Evolutionary conservation across 1,140 invertebrate genomes (phyloP).

Genomic region (Drosophila kurseongensis): DNA sequence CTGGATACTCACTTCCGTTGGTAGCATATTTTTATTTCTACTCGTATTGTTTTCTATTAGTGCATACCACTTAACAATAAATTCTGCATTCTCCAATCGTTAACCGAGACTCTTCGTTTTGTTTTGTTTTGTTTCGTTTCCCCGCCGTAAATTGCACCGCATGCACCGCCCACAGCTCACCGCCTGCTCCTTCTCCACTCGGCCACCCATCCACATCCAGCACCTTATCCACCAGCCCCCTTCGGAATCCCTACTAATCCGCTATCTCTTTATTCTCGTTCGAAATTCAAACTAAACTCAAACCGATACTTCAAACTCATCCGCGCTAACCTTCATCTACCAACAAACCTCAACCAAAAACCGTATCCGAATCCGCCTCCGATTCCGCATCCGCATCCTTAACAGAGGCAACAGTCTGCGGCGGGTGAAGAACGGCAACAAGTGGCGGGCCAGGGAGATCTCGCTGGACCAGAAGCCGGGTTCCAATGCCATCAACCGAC

Average conservation of each 20-base stretch:
- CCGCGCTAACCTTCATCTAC: slow-evolving; percentile 62
- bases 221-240: neutral
- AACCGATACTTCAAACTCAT: slow-evolving; percentile 58
- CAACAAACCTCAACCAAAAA: slow-evolving; percentile 27
- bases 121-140: slow-evolving; percentile 48
- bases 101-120: slow-evolving; percentile 62
- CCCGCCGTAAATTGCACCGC: slow-evolving; percentile 19
- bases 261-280: slow-evolving; percentile 58
- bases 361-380: slow-evolving; percentile 18
- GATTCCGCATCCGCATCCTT: slow-evolving; percentile 29
- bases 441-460: slow-evolving; percentile 87
- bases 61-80: slow-evolving; percentile 52
- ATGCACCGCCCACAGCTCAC: slow-evolving; percentile 50
- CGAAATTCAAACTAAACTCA: slow-evolving; percentile 56
- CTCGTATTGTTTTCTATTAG: slow-evolving; percentile 22
- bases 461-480: slow-evolving; percentile 85
- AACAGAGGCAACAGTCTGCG: slow-evolving; percentile 87
- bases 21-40: slow-evolving; percentile 22
- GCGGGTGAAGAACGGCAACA: slow-evolving; percentile 86
- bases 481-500: slow-evolving; percentile 68
- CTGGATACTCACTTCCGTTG: neutral
- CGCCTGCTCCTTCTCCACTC: slow-evolving; percentile 30
- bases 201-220: neutral
- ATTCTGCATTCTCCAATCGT: slow-evolving; percentile 46
- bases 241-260: slow-evolving; percentile 57